Evolutionary conservation across 1,140 invertebrate genomes (phyloP), one percentile per base, ranked within the genome.

Genomic region (Drosophila trapezifrons): DNA sequence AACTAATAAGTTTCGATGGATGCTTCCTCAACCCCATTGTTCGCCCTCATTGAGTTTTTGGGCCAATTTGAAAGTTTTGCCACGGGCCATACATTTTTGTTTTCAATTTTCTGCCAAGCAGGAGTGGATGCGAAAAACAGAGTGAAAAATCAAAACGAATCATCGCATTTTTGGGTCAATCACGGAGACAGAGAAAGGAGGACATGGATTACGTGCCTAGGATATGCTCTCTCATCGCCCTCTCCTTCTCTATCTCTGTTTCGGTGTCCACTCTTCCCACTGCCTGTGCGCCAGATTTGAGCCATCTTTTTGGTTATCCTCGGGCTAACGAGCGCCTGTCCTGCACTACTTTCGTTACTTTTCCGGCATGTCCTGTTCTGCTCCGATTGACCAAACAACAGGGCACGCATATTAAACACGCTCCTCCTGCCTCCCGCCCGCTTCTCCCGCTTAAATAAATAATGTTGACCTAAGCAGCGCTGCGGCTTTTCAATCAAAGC

Each of bases 121-220:
- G 35, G 22, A 12, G 32, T 20, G 8, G 38, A 27, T 51, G 42
- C 46, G 52, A 20, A 67, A 47, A 75, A 40, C 56, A 75, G 37
- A 64, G 71, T 75, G 69, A 82, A 80, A 85, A 89, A 80, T 87
- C 84, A 82, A 81, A 86, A 76, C 80, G 83, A 89, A 89, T 89
- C 83, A 87, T 74, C 83, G 84, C 80, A 58, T 84, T 80, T 87
- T 89, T 83, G 76, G 83, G 83, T 87, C 83, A 87, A 87, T 87
- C 84, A 89, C 56, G 52, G 80, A 51, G 65, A 69, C 46, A 47
- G 40, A 52, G 17, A 15, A 47, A 76, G 35, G 75, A 51, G 74
- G 46, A 55, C 76, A 80, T 62, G 82, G 71, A 81, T 59, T 85
- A 86, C 82, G 82, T 86, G 82, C 66, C 43, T 38, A 63, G 74